Percentiles rank a stretch among this genome's conserved stretches.
These are phyloP conservation scores for Stenodera caucasica DNA, from an alignment of 2,888 invertebrate genomes.

Conservation along the genomic window DNA sequence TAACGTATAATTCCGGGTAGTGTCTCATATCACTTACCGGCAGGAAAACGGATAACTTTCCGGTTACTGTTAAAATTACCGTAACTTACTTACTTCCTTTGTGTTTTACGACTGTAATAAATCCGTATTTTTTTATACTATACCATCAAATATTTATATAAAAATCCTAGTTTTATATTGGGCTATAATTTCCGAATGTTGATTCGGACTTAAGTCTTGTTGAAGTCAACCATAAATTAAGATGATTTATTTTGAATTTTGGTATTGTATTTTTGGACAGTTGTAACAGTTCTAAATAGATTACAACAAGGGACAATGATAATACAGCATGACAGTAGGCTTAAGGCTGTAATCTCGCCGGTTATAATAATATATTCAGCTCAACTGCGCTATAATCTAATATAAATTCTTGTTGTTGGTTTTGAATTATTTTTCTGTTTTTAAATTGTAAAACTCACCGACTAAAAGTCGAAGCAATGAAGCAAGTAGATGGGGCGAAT, in stretches of 20 bases:
- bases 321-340: constrained; percentile 20
- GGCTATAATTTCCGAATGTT: neutral
- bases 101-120: neutral
- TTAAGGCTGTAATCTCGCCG: constrained; percentile 20
- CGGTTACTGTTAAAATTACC: neutral
- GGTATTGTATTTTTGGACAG: neutral
- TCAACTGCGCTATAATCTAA: too few relatives aligned
- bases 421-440: neutral
- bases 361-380: constrained; percentile 12
- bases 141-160: neutral
- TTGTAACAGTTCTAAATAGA: constrained; percentile 15
- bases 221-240: too few relatives aligned
- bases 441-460: constrained; percentile 57
- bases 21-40: neutral
- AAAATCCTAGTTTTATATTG: neutral
- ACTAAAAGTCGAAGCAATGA: constrained; percentile 66
- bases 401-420: neutral
- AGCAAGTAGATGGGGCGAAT: constrained; percentile 61
- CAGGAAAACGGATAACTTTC: neutral
- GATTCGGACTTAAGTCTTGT: neutral
- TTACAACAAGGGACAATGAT: constrained; percentile 17
- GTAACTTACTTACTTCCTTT: neutral
- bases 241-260: constrained; percentile 2
- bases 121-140: neutral
- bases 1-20: neutral